Conservation (phyloP, 2,113 vertebrate genomes). For the Nerophis lumbriciformis region DNA sequence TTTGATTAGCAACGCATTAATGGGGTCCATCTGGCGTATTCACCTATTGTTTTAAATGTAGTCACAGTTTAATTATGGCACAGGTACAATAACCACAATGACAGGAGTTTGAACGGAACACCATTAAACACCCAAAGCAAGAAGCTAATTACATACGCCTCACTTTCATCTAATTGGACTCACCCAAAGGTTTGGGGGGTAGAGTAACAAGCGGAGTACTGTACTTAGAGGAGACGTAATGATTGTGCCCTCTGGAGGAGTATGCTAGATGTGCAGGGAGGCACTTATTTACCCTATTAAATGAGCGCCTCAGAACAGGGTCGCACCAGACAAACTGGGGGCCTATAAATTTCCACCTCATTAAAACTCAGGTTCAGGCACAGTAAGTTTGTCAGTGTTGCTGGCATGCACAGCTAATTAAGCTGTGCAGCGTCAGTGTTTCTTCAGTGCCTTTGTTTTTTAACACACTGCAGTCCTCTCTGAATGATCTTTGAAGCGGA, state of each 20-base stretch:
- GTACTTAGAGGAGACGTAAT: slow-evolving; percentile 66
- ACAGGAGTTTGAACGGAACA: slow-evolving; percentile 62
- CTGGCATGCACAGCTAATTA: slow-evolving; percentile 11
- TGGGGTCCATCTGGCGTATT: slow-evolving; percentile 74
- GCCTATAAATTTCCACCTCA: slow-evolving; percentile 71
- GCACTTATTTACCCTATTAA: slow-evolving; percentile 80
- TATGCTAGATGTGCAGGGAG: slow-evolving; percentile 62
- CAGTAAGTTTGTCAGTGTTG: slow-evolving; percentile 21
- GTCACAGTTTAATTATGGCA: slow-evolving; percentile 71
- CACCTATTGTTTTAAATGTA: slow-evolving; percentile 64
- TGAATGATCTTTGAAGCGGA: background rate
- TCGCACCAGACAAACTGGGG: slow-evolving; percentile 65
- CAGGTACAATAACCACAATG: slow-evolving; percentile 73
- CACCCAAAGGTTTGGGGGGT: slow-evolving; percentile 73
- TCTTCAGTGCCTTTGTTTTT: slow-evolving; percentile 13
- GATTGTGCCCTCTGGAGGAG: slow-evolving; percentile 72
- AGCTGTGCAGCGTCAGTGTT: background rate
- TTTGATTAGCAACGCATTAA: slow-evolving; percentile 72
- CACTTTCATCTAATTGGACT: slow-evolving; percentile 79
- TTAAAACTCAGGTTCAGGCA: slow-evolving; percentile 65
- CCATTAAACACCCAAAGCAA: slow-evolving; percentile 77
- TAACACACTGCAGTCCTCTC: background rate
- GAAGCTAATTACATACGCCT: slow-evolving; percentile 77
- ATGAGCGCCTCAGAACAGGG: slow-evolving; percentile 63
- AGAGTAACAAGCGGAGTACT: slow-evolving; percentile 71